Base-by-base conservation (phyloP, 2,888 invertebrate species). In the Rugalucina vietnamica region DNA sequence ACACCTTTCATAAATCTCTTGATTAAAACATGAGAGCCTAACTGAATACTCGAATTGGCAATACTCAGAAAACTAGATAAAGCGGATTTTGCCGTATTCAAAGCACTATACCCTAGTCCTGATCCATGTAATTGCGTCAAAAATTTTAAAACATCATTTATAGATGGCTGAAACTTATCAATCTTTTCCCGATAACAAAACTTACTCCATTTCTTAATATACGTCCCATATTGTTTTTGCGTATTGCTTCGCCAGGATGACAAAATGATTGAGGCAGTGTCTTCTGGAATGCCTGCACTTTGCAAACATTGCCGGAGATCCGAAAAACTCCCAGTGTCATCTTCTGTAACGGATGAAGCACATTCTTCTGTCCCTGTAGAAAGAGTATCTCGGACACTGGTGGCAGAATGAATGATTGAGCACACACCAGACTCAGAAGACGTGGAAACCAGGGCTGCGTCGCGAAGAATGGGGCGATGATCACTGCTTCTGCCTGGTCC, bases 401-500 rank as follows among this genome's bases (percentile, higher is more conserved):
- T 39, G 70, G 65, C 3, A 85, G 50, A 18, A 81, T 37, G 39
- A n/a, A 81, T 12, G 79, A 57, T n/a, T 60, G 69, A 12, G 74
- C 50, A n/a, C 39, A 71, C 14, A 86, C 50, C 29, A 82, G 24
- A 1, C 43, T 29, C 4, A 84, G 65, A 0, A 85, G 29, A 18
- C n/a, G 37, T 21, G 84, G 76, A 71, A 85, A 86, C 88, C 87
- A 88, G 2, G 79, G 32, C 43, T 89, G 89, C 2, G 85, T 87
- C 1, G 82, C 21, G 80, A 84, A 89, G 4, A 82, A 18, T 54
- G 84, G 87, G 2, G 79, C 85, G 34, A 85, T 43, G 10, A 88
- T 3, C 21, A 84, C 60, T 27, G 39, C 79, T 29, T 76, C 24
- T 0, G 81, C 71, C 34, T 57, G 4, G 71, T 86, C 84, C 27